phyloP scores from a whole-genome alignment of 2,888 invertebrate species.

The Drosophila siamana region DNA sequence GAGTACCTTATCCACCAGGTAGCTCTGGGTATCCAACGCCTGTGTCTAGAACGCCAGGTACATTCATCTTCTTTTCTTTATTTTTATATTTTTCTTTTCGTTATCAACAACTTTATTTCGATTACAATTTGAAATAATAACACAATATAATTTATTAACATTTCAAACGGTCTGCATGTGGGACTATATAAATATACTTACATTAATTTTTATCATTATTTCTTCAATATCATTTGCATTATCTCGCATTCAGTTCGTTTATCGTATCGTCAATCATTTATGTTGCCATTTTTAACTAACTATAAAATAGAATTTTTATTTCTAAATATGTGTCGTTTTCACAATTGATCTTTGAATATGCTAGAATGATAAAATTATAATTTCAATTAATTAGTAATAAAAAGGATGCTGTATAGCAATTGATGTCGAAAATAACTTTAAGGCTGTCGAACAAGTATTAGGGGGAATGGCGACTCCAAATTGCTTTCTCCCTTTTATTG shows the following conservation, averaged over 20 bases:
- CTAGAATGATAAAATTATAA: background rate
- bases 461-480: too few species aligned
- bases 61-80: slow-evolving; percentile 66
- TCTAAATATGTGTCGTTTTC: background rate
- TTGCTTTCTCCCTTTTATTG: too few species aligned
- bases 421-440: too few species aligned
- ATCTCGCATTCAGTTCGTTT: background rate
- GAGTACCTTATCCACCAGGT: slow-evolving; percentile 85
- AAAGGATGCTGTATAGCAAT: background rate
- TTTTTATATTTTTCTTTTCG: slow-evolving; percentile 43
- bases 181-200: slow-evolving; percentile 1
- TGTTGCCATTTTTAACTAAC: background rate
- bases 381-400: background rate
- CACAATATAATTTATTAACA: slow-evolving; percentile 8
- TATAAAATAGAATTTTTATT: background rate
- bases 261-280: background rate
- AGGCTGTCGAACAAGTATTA: background rate
- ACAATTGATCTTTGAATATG: background rate
- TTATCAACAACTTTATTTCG: slow-evolving; percentile 11
- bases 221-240: too few species aligned
- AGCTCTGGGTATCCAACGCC: slow-evolving; percentile 84
- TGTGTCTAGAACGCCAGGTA: slow-evolving; percentile 86
- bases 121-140: slow-evolving; percentile 16
- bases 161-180: slow-evolving; percentile 47
- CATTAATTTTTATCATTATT: too few species aligned